Conservation (phyloP, 2,113 vertebrate species). For the Sinosuthora webbiana region DNA sequence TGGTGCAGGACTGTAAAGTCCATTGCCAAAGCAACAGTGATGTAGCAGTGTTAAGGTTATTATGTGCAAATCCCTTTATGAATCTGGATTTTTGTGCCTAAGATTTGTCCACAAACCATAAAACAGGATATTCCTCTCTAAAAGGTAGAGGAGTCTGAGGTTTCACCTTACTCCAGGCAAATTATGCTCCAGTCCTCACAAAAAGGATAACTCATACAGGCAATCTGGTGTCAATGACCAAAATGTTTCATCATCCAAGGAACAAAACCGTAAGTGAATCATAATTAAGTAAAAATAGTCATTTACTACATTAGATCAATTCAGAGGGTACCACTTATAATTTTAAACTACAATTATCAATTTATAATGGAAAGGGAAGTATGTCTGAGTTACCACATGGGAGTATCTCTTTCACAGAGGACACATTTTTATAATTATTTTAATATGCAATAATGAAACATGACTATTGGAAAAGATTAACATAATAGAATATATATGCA, state of each 20-base stretch:
- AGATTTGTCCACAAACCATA: neutral
- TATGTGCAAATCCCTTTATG: neutral
- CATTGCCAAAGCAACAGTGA: neutral
- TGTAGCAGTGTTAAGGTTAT: neutral
- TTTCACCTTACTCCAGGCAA: neutral
- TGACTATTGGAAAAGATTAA: neutral
- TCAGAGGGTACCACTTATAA: neutral
- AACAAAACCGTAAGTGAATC: neutral
- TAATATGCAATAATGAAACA: neutral
- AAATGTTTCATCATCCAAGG: neutral
- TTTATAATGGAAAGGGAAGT: conserved; percentile 1
- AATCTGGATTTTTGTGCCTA: neutral
- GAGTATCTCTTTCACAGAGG: neutral
- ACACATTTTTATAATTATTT: neutral
- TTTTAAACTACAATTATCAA: conserved; percentile 15
- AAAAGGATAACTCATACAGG: neutral
- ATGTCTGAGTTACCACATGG: neutral
- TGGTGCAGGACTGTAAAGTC: neutral
- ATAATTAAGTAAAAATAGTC: neutral
- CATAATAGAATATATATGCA: neutral
- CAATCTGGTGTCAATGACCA: neutral
- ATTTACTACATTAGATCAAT: neutral
- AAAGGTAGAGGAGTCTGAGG: neutral
- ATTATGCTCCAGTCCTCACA: neutral
- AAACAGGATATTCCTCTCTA: neutral